Conservation (phyloP, 2,888 invertebrate species). For the Aleiodes testaceus region DNA sequence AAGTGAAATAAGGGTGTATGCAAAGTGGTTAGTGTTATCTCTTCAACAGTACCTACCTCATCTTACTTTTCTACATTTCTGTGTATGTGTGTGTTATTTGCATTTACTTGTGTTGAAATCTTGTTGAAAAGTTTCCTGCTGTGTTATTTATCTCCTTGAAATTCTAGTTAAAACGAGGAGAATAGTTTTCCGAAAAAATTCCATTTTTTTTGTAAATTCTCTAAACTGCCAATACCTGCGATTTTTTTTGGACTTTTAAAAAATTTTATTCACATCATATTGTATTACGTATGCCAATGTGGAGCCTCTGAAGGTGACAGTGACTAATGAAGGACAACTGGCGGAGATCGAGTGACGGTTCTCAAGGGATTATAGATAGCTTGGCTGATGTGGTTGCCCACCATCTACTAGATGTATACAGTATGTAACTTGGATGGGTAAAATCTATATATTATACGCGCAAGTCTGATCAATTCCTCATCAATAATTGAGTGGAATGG, state of each 20-base stretch:
- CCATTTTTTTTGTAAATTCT: no score
- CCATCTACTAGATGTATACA: neutral
- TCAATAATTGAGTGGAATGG: no score
- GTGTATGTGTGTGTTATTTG: neutral
- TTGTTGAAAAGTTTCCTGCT: no score
- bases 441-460: no score
- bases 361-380: slow-evolving; percentile 1
- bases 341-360: slow-evolving; percentile 6
- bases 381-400: neutral
- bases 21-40: slow-evolving; percentile 18
- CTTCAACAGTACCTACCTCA: neutral
- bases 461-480: no score
- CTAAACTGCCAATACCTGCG: no score
- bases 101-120: no score
- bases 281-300: neutral
- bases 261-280: no score
- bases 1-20: neutral
- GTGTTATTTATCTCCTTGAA: neutral
- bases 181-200: no score
- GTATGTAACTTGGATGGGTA: neutral
- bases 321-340: slow-evolving; percentile 24
- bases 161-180: neutral
- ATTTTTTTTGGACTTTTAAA: no score
- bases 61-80: slow-evolving; percentile 3
- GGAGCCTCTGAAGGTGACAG: neutral